Evolutionary conservation across 2,113 vertebrate genomes (phyloP), one percentile per base, ranked within the genome.

Genomic region (Butorides virescens): DNA sequence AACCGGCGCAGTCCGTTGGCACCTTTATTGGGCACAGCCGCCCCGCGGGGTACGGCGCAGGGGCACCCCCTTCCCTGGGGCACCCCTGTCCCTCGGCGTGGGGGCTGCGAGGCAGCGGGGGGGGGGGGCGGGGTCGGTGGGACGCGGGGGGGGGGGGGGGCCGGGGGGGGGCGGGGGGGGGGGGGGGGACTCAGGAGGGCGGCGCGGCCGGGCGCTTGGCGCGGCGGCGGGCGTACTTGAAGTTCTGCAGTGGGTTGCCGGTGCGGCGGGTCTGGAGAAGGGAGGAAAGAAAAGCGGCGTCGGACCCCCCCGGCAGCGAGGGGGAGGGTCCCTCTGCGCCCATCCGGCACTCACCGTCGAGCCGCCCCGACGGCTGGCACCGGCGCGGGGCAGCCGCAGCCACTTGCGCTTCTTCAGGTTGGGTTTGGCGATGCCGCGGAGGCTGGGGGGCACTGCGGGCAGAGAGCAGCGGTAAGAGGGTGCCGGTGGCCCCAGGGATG

Each of bases 181-280:
- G 52, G 12, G 19, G 2, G 49, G 30, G 13, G 23, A 49, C 6
- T 89, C 74, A 86, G 39, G 68, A 68, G 3, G 68, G 9, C 1
- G 42, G 15, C 2, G 25, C 27, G 0, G 36, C 9, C 3, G 47
- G 73, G 22, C 50, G 71, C 30, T 16, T 56, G 1, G 61, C 14
- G 3, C 78, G 85, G 34, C 5, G 59, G 4, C 53, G 78, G 25
- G 63, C 11, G 13, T 83, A 96, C 87, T 86, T 94, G 53, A 98
- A 98, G 92, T 46, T 97, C 67, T 76, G 95, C 63, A 98, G 95
- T 0, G 97, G 97, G 73, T 98, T 98, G 67, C 67, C 53, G 26
- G 90, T 55, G 74, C 95, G 90, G 0, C 6, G 76, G 37, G 95
- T 72, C 97, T 97, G 61, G 20, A 22, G 9, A 11, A 21, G 23